These are phyloP conservation scores for Achatina immaculata DNA, from an alignment of 1,140 invertebrate genomes.

Conservation along the genomic window DNA sequence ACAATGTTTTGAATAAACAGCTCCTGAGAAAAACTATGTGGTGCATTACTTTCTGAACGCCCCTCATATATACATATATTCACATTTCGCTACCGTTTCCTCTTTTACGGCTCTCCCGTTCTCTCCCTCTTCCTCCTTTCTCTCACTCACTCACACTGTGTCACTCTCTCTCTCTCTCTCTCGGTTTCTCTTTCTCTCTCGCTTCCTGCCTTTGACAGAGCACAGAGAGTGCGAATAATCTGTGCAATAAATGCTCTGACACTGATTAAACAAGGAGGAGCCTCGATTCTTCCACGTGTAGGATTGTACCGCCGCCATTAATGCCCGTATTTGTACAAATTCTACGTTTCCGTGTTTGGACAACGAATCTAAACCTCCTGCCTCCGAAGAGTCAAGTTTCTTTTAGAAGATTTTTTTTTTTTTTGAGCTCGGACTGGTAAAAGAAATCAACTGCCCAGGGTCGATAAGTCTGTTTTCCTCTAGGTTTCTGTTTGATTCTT, in stretches of 20 bases:
- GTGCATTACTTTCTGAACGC: too few relatives aligned
- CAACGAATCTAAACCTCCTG: background rate
- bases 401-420: background rate
- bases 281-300: background rate
- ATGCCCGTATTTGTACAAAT: background rate
- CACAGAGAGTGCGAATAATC: background rate
- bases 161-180: too few relatives aligned
- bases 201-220: too few relatives aligned
- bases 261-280: background rate
- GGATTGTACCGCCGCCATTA: background rate
- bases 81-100: too few relatives aligned
- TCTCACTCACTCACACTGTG: too few relatives aligned
- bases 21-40: too few relatives aligned
- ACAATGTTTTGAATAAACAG: too few relatives aligned
- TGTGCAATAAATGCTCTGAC: background rate
- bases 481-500: too few relatives aligned
- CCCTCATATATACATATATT: too few relatives aligned
- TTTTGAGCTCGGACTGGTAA: background rate
- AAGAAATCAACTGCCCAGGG: background rate
- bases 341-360: background rate
- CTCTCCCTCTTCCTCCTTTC: too few relatives aligned
- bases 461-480: background rate
- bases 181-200: too few relatives aligned
- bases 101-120: too few relatives aligned
- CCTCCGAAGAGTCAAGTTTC: background rate